Evolutionary conservation across 2,797 vertebrate species (phyloP).

Genomic region (Mormyrops boulengeri): DNA sequence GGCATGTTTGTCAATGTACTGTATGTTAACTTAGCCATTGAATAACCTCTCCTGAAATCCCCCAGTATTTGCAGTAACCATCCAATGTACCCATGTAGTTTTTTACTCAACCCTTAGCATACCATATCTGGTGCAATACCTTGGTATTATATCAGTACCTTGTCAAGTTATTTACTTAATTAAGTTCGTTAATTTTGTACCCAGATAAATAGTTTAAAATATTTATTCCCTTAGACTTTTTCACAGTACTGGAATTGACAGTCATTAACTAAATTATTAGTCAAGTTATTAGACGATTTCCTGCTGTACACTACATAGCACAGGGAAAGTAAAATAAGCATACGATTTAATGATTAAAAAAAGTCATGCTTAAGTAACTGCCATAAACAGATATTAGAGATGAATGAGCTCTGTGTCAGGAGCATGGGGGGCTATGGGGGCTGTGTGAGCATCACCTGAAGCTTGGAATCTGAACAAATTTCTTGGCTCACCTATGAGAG

Average conservation of each 20-base stretch:
- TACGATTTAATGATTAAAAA: not conserved
- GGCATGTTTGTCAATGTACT: not conserved
- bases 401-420: not conserved
- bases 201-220: not conserved
- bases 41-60: not conserved
- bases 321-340: not conserved
- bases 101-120: not conserved
- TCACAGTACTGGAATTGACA: not conserved
- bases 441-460: constrained; percentile 21
- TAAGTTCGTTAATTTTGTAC: not conserved
- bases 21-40: not conserved
- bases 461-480: not conserved
- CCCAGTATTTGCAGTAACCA: not conserved
- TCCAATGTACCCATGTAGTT: not conserved
- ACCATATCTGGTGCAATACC: not conserved
- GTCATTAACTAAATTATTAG: not conserved
- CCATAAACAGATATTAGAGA: not conserved
- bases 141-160: not conserved
- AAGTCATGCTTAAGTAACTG: not conserved
- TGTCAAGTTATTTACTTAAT: not conserved
- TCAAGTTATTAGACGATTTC: not conserved
- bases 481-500: not conserved
- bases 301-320: not conserved
- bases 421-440: not conserved
- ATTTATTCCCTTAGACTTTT: not conserved